Evolutionary conservation across 1,140 invertebrate genomes (phyloP).

Genomic region (Asobara japonica): DNA sequence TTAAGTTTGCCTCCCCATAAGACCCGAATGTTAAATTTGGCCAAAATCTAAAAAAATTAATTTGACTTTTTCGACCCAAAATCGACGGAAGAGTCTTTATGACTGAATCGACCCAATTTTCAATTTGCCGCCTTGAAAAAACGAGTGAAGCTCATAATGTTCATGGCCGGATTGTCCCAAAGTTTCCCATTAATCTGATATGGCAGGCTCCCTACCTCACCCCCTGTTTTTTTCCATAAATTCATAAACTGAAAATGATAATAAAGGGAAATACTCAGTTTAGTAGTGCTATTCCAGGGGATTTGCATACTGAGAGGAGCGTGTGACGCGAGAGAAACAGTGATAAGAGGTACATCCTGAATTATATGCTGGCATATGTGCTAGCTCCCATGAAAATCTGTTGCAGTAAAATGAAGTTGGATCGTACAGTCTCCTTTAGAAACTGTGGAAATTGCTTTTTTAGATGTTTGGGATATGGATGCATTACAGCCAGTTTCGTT

Average conservation of each 20-base stretch:
- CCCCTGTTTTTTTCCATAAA: neutral
- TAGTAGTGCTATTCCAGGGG: neutral
- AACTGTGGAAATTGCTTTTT: neutral
- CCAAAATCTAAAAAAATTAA: too few relatives aligned
- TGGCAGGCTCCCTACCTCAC: neutral
- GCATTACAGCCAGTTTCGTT: neutral
- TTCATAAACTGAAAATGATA: neutral
- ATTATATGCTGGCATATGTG: conserved; percentile 7
- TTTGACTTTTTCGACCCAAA: too few relatives aligned
- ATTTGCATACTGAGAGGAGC: conserved; percentile 11
- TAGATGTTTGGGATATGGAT: neutral
- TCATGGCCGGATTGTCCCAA: too few relatives aligned
- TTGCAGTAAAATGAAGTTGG: neutral
- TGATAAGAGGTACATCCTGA: conserved; percentile 6
- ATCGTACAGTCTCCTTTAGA: neutral
- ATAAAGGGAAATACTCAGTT: neutral
- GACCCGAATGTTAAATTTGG: too few relatives aligned
- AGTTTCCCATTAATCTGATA: too few relatives aligned
- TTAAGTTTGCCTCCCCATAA: too few relatives aligned
- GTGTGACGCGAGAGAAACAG: conserved; percentile 2
- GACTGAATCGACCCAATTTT: too few relatives aligned
- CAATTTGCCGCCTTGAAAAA: too few relatives aligned
- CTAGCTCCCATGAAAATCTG: neutral
- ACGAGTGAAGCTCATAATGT: too few relatives aligned
- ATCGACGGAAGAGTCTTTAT: too few relatives aligned